phyloP scores from a whole-genome alignment of 1,140 invertebrate species.

The Drosophila fuyamai region DNA sequence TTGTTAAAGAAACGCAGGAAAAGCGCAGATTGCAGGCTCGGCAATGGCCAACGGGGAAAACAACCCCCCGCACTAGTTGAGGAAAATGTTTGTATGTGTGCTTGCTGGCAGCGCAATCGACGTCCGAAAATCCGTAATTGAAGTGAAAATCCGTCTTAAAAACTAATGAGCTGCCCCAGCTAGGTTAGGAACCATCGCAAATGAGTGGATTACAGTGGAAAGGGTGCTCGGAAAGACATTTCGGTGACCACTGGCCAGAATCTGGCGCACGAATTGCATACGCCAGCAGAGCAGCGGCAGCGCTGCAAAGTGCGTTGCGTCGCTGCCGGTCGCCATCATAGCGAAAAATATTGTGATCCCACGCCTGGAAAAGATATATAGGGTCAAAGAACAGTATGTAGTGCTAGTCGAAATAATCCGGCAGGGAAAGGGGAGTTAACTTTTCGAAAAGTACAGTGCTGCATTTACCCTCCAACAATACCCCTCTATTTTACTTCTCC shows the following conservation, averaged over 20 bases:
- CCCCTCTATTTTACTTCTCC: slow-evolving; percentile 6
- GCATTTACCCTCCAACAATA: slow-evolving; percentile 54
- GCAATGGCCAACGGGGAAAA: slow-evolving; percentile 53
- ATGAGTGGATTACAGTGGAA: slow-evolving; percentile 11
- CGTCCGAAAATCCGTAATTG: slow-evolving; percentile 46
- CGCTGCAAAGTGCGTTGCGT: slow-evolving; percentile 75
- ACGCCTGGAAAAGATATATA: slow-evolving; percentile 13
- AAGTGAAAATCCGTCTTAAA: slow-evolving; percentile 62
- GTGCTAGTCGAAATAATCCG: background rate
- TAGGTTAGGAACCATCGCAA: slow-evolving; percentile 11
- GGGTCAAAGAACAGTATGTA: background rate
- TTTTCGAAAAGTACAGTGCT: slow-evolving; percentile 71
- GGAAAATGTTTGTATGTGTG: slow-evolving; percentile 73
- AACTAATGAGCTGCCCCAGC: slow-evolving; percentile 6
- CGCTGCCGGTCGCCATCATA: slow-evolving; percentile 79
- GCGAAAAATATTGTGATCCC: slow-evolving; percentile 53
- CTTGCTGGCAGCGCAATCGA: slow-evolving; percentile 61
- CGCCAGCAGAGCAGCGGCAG: slow-evolving; percentile 27
- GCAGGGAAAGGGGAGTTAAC: background rate
- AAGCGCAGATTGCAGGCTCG: slow-evolving; percentile 32
- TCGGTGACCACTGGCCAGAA: slow-evolving; percentile 16
- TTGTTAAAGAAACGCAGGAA: slow-evolving; percentile 29
- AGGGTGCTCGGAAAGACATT: background rate
- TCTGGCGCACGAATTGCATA: slow-evolving; percentile 33
- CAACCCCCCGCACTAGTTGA: slow-evolving; percentile 77